These are phyloP conservation scores for Xanthia togata DNA, from an alignment of 2,888 invertebrate species.

Conservation along the genomic window DNA sequence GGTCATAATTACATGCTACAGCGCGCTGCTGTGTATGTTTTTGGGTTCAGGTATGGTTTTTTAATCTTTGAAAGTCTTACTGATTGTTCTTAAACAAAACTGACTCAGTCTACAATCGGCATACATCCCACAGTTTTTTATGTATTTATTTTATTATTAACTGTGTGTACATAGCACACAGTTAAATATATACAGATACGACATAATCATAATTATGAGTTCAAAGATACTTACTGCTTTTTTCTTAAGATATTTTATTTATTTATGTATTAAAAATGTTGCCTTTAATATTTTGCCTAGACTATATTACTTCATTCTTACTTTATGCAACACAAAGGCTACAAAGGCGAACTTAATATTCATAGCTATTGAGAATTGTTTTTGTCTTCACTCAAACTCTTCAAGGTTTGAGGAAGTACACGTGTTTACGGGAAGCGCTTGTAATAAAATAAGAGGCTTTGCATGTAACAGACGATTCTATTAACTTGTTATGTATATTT, in stretches of 20 bases:
- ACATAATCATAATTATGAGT: no score
- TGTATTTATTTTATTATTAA: no score
- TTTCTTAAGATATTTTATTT: no score
- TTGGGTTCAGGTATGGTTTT: background rate
- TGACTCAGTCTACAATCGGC: no score
- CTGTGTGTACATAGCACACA: no score
- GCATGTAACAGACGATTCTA: constrained; percentile 1
- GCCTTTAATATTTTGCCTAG: background rate
- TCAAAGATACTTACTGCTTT: no score
- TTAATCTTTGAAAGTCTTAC: background rate
- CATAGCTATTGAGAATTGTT: constrained; percentile 25
- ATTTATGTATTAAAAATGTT: background rate
- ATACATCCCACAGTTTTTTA: background rate
- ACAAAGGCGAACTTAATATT: background rate
- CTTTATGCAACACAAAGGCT: background rate
- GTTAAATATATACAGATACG: no score
- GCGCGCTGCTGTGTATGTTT: background rate
- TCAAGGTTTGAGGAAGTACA: constrained; percentile 25
- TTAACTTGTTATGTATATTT: background rate
- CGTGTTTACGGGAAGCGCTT: constrained; percentile 22
- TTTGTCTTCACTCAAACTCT: constrained; percentile 19
- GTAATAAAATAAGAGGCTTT: constrained; percentile 28
- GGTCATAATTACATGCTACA: background rate
- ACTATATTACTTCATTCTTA: background rate
- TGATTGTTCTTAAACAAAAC: background rate